Evolutionary conservation across 2,797 vertebrate species (phyloP).

Genomic region (Micropoecilia bifurca): DNA sequence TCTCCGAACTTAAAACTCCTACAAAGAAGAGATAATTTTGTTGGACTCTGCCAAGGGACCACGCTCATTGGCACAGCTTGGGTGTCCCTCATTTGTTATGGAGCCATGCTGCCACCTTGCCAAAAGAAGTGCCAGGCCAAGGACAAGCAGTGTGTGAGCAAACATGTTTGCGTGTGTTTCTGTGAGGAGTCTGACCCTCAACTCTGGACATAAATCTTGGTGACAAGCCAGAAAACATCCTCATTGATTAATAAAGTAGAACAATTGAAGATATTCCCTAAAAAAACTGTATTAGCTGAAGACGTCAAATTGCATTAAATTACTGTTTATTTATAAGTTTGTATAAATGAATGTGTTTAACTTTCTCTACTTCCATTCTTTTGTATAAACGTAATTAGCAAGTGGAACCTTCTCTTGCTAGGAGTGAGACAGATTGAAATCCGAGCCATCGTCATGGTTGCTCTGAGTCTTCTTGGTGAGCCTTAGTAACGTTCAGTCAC

Average conservation of each 20-base stretch:
- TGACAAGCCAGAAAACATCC: constrained; percentile 68
- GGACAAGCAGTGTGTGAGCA: constrained; percentile 72
- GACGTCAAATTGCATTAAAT: background rate
- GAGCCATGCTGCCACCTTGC: constrained; percentile 75
- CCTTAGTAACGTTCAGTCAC: constrained; percentile 2
- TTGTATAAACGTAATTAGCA: constrained; percentile 29
- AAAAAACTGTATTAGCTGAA: constrained; percentile 21
- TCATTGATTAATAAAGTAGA: constrained; percentile 45
- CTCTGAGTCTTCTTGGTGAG: background rate
- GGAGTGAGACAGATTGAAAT: constrained; percentile 4
- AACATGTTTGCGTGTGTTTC: constrained; percentile 36
- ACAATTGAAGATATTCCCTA: constrained; percentile 30
- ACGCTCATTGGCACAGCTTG: constrained; percentile 75
- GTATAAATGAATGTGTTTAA: constrained; percentile 23
- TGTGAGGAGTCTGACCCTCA: constrained; percentile 57
- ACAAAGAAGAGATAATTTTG: constrained; percentile 77
- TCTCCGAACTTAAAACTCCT: constrained; percentile 76
- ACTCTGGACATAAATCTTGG: constrained; percentile 60
- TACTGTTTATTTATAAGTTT: constrained; percentile 26
- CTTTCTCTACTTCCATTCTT: constrained; percentile 23
- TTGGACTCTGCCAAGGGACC: constrained; percentile 76
- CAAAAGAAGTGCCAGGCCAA: constrained; percentile 82
- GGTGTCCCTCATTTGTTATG: constrained; percentile 81
- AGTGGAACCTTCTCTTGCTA: constrained; percentile 45
- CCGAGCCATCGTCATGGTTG: constrained; percentile 3